A percentile compares a stretch with the other conserved stretches of the same genome.
Evolutionary conservation across 2,888 invertebrate species (phyloP).

Genomic region (Nomada fabriciana): DNA sequence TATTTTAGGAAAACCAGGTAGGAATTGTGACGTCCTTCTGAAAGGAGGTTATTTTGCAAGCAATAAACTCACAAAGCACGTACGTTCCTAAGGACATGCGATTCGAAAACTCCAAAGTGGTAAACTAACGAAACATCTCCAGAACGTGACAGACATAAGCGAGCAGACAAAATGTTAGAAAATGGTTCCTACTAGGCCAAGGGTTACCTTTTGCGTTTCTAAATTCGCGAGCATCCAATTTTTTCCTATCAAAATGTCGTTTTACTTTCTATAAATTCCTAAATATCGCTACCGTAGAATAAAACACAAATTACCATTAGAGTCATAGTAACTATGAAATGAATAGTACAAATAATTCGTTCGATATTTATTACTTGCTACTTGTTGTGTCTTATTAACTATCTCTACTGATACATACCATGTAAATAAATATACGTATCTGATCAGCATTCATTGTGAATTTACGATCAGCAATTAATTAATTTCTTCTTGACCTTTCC

Average conservation of each 20-base stretch:
- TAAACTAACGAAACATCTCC: conserved; percentile 44
- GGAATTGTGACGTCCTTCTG: conserved; percentile 17
- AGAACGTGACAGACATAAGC: conserved; percentile 38
- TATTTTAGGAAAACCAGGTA: background rate
- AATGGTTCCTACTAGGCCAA: background rate
- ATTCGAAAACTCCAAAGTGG: conserved; percentile 39
- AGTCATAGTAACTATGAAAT: too few relatives aligned
- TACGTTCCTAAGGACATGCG: conserved; percentile 35
- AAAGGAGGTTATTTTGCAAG: conserved; percentile 43
- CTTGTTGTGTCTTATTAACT: too few relatives aligned
- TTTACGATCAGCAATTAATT: too few relatives aligned
- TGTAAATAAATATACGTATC: too few relatives aligned
- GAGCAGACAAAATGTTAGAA: conserved; percentile 33
- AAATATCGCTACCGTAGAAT: background rate
- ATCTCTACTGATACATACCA: too few relatives aligned
- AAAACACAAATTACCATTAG: too few relatives aligned
- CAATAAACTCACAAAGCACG: conserved; percentile 40
- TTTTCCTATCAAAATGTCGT: background rate
- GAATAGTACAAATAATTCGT: too few relatives aligned
- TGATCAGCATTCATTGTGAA: too few relatives aligned
- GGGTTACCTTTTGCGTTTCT: background rate
- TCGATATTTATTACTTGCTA: too few relatives aligned
- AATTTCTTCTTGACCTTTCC: too few relatives aligned
- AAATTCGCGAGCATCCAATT: too few relatives aligned
- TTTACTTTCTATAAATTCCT: background rate